Evolutionary conservation across 2,888 invertebrate genomes (phyloP), one percentile per base, ranked within the genome.

Genomic region (Lissocephala sabroskyi): DNA sequence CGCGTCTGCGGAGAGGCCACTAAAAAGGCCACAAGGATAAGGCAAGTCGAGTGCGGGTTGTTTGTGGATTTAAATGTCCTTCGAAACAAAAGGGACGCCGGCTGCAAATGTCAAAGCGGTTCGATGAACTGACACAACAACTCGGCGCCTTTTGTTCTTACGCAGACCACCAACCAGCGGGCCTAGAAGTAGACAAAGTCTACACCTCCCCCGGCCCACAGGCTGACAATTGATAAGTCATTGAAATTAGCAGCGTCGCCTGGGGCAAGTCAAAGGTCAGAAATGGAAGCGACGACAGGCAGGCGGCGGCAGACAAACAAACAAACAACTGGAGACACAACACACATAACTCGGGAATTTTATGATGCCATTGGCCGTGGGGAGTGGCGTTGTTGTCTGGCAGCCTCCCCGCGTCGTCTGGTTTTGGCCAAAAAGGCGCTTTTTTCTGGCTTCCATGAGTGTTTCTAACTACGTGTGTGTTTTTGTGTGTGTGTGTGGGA

Each of bases 291-390:
- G n/a, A n/a, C n/a, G n/a, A n/a, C n/a, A n/a, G n/a, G n/a, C n/a
- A n/a, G n/a, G 53, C 45, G 49, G 50, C 58, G 47, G 40, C 58
- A 42, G 39, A 4, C 16, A 36, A 19, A 36, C 23, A 30, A 37
- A 32, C 41, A 39, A 23, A 23, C 26, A 43, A 55, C 39, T 32
- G 14, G 13, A 13, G 2, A 33, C 11, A 33, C n/a, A 36, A 40
- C 14, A 40, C n/a, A 40, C 4, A 40, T 40, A 14, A 40, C 6
- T 16, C 45, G 19, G 17, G 50, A 49, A 54, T 75, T 74, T 78
- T 78, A 75, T 75, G 73, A 65, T 73, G 68, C 64, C 68, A 73
- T 76, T 78, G 74, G 68, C 78, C 75, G 67, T 62, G 74, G 70
- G 59, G 59, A 65, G n/a, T n/a, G n/a, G n/a, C n/a, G n/a, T n/a